A percentile compares a stretch with the other conserved stretches of the same genome.
phyloP scores from a whole-genome alignment of 2,797 vertebrate genomes.

The Coregonus ussuriensis region DNA sequence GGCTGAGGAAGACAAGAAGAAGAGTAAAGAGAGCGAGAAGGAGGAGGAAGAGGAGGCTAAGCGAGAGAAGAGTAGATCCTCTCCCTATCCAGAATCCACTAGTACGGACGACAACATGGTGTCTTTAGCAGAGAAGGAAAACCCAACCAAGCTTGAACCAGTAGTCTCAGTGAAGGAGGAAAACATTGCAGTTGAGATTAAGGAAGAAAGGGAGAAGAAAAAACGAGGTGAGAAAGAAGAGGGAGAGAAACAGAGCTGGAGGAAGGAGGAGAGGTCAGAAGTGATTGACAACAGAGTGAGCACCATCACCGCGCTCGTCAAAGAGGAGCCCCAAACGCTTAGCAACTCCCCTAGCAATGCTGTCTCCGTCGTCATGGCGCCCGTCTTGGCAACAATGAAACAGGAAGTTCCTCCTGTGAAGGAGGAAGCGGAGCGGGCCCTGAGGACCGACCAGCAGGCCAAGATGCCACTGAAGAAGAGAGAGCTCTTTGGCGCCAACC shows the following conservation, averaged over 20 bases:
- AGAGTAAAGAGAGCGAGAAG: conserved; percentile 44
- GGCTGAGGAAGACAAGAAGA: conserved; percentile 38
- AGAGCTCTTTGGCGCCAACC: conserved; percentile 84
- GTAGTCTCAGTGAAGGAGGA: conserved; percentile 64
- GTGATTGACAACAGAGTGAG: conserved; percentile 77
- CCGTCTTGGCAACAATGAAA: conserved; percentile 53
- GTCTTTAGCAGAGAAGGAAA: conserved; percentile 58
- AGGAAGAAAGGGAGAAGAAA: conserved; percentile 48
- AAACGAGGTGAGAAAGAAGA: neutral
- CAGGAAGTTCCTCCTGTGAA: conserved; percentile 73
- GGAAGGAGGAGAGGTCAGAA: conserved; percentile 70
- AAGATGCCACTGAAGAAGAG: conserved; percentile 98
- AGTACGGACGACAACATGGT: conserved; percentile 27
- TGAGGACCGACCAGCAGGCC: conserved; percentile 94
- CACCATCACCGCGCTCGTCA: conserved; percentile 78
- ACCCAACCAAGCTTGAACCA: conserved; percentile 71
- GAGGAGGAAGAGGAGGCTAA: conserved; percentile 42
- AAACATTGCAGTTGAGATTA: conserved; percentile 31
- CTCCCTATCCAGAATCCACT: conserved; percentile 15
- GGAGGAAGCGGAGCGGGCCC: conserved; percentile 82
- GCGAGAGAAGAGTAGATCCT: conserved; percentile 29
- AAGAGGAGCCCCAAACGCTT: conserved; percentile 77
- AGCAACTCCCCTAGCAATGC: conserved; percentile 64
- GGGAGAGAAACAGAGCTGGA: neutral
- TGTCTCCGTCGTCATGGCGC: conserved; percentile 68